These are phyloP conservation scores for Takifugu rubripes DNA, from an alignment of 2,797 vertebrate genomes.

Conservation along the genomic window DNA sequence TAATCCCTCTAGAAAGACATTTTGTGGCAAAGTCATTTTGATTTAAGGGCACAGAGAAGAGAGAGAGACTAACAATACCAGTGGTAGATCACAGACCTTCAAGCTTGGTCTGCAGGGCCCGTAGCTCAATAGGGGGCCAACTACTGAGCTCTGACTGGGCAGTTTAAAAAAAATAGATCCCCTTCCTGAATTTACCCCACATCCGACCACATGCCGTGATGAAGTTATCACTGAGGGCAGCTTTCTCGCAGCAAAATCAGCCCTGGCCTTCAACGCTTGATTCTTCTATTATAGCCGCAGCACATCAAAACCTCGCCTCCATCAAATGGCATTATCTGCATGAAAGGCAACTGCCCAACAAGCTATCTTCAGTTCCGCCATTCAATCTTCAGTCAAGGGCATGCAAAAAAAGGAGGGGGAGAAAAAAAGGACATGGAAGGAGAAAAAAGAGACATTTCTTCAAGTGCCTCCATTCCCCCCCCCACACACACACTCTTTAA, in stretches of 20 bases:
- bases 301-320: slow-evolving; percentile 95
- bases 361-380: slow-evolving; percentile 91
- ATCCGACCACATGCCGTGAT: slow-evolving; percentile 96
- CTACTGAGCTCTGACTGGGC: slow-evolving; percentile 84
- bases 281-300: slow-evolving; percentile 71
- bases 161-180: slow-evolving; percentile 83
- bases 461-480: slow-evolving; percentile 25
- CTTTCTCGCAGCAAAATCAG: slow-evolving; percentile 92
- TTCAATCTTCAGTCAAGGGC: slow-evolving; percentile 86
- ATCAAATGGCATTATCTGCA: slow-evolving; percentile 98
- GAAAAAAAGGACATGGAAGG: slow-evolving; percentile 38
- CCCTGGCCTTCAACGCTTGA: slow-evolving; percentile 73
- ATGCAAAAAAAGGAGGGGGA: slow-evolving; percentile 63
- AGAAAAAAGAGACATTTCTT: slow-evolving; percentile 31
- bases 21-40: slow-evolving; percentile 82
- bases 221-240: slow-evolving; percentile 99
- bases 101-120: slow-evolving; percentile 86
- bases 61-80: slow-evolving; percentile 91
- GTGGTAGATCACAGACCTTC: slow-evolving; percentile 92
- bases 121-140: slow-evolving; percentile 84
- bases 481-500: slow-evolving; percentile 16
- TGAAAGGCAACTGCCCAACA: slow-evolving; percentile 95
- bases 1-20: slow-evolving; percentile 91
- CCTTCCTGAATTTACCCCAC: slow-evolving; percentile 88
- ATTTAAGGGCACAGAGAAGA: slow-evolving; percentile 73